Conservation (phyloP, 2,113 vertebrate genomes). For the Promerops cafer region DNA sequence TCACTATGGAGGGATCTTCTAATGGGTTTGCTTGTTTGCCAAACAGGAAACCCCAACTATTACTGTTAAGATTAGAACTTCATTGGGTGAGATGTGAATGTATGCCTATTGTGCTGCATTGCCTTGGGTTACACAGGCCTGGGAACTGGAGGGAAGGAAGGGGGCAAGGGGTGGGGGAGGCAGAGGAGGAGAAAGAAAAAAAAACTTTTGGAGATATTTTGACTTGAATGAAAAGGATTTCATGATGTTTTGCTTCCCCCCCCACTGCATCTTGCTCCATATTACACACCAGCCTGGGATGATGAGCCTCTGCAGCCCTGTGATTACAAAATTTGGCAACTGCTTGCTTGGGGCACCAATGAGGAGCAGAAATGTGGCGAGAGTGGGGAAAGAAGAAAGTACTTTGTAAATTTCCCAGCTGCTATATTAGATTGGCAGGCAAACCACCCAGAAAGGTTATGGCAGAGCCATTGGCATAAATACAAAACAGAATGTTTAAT, state of each 20-base stretch:
- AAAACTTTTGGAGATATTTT: neutral
- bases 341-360: neutral
- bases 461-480: neutral
- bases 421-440: neutral
- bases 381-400: neutral
- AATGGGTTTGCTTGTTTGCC: neutral
- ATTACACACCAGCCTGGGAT: neutral
- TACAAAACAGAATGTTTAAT: neutral
- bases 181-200: neutral
- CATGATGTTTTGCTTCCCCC: neutral
- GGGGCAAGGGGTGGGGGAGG: fast-evolving
- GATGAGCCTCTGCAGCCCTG: neutral
- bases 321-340: neutral
- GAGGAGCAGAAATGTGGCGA: neutral
- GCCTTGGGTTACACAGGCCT: neutral
- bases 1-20: neutral
- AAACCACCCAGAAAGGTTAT: neutral
- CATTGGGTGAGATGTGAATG: neutral
- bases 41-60: neutral
- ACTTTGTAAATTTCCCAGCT: neutral
- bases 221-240: neutral
- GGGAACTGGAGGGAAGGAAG: neutral
- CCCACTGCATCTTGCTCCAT: neutral
- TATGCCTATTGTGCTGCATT: neutral
- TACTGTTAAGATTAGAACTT: neutral